Conservation (phyloP, 1,140 invertebrate species). For the Leucophenga varia region DNA sequence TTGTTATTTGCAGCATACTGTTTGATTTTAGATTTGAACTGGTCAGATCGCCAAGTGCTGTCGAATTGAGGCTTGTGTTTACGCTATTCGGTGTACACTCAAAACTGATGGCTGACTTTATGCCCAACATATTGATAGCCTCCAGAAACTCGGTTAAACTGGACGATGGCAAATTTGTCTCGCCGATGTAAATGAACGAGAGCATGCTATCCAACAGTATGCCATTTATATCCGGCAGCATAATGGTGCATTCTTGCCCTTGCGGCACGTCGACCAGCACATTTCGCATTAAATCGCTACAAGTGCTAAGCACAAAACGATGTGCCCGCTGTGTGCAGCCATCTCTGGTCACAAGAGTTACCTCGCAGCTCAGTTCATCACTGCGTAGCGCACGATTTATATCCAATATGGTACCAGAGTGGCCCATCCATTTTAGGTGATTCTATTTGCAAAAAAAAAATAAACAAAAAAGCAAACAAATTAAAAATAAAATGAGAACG, state of each 20-base stretch:
- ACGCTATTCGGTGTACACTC: conserved; percentile 36
- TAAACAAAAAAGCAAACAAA: neutral
- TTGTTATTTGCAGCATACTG: conserved; percentile 34
- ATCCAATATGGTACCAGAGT: conserved; percentile 49
- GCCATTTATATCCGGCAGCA: conserved; percentile 45
- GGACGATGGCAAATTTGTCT: conserved; percentile 37
- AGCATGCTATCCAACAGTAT: conserved; percentile 43
- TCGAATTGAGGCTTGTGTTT: too few relatives aligned
- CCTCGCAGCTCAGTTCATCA: conserved; percentile 40
- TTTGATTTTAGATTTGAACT: conserved; percentile 41
- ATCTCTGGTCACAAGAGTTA: conserved; percentile 42
- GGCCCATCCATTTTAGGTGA: conserved; percentile 55
- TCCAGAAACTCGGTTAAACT: conserved; percentile 45
- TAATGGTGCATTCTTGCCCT: conserved; percentile 43
- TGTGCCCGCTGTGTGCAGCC: conserved; percentile 44
- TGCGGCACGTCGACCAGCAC: conserved; percentile 38
- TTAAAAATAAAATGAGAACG: too few relatives aligned
- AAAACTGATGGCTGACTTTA: conserved; percentile 51
- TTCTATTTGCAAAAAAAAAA: conserved; percentile 30
- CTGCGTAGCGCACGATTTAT: conserved; percentile 41
- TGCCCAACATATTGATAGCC: conserved; percentile 47
- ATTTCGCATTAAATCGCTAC: conserved; percentile 45
- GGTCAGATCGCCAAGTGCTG: too few relatives aligned
- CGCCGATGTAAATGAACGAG: conserved; percentile 50
- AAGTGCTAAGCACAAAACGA: conserved; percentile 47